Conservation (phyloP, 1,140 invertebrate species). For the Anoplolepis gracilipes region DNA sequence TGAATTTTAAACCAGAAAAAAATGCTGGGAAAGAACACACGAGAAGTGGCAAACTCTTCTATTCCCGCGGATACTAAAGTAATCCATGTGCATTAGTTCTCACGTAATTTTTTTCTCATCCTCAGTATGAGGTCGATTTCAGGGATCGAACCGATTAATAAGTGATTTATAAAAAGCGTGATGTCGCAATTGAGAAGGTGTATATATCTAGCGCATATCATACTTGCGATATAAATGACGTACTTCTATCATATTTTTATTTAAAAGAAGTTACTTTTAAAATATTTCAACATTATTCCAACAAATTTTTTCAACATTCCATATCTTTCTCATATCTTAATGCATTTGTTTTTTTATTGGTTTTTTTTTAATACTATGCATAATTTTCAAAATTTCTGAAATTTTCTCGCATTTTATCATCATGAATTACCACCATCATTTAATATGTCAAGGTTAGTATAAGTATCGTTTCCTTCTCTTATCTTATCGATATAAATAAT, state of each 20-base stretch:
- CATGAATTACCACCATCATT: background rate
- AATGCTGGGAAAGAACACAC: conserved; percentile 22
- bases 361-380: background rate
- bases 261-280: background rate
- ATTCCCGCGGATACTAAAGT: conserved; percentile 41
- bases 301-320: background rate
- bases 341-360: background rate
- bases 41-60: conserved; percentile 13
- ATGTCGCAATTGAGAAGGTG: conserved; percentile 1
- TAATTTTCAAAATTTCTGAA: background rate
- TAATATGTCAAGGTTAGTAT: conserved; percentile 29
- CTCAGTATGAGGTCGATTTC: conserved; percentile 36
- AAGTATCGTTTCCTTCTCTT: conserved; percentile 16
- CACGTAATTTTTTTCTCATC: conserved; percentile 40
- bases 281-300: background rate
- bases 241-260: background rate
- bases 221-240: background rate
- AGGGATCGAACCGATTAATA: conserved; percentile 48
- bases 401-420: background rate
- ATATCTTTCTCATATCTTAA: background rate
- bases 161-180: conserved; percentile 41
- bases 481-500: conserved; percentile 45
- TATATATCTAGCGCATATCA: background rate
- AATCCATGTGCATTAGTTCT: conserved; percentile 62
- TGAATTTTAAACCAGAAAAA: background rate